A percentile compares a stretch with the other conserved stretches of the same genome.
These are phyloP conservation scores for Microcebus ravelobensis DNA, from an alignment of 2,113 vertebrate species.

Conservation along the genomic window DNA sequence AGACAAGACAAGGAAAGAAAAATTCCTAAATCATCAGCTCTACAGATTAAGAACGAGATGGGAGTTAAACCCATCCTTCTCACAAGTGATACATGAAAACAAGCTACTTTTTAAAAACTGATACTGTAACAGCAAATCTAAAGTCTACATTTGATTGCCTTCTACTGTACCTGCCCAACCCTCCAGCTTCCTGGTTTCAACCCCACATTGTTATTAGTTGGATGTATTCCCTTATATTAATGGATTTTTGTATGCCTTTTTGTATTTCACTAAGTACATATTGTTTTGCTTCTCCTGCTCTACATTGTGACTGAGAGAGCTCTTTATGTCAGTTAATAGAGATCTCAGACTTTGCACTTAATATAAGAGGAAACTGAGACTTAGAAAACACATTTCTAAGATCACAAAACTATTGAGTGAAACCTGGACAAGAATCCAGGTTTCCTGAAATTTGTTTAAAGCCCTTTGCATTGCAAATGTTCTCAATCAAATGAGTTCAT, in stretches of 20 bases:
- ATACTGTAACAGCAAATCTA: neutral
- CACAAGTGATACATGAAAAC: neutral
- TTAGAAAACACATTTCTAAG: neutral
- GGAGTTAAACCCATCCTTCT: neutral
- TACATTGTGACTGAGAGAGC: neutral
- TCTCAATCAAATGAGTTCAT: neutral
- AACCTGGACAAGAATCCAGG: neutral
- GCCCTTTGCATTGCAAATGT: neutral
- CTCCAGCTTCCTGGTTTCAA: neutral
- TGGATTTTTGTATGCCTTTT: neutral
- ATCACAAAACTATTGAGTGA: neutral
- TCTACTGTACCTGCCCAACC: neutral
- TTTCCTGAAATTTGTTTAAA: neutral
- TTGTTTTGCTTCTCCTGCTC: neutral
- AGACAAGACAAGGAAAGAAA: neutral
- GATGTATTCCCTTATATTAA: neutral
- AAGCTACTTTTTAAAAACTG: neutral
- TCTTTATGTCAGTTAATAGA: neutral
- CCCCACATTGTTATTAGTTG: neutral
- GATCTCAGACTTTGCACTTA: neutral
- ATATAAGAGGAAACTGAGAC: neutral
- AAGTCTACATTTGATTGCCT: neutral
- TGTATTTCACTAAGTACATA: neutral
- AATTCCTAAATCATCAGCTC: neutral
- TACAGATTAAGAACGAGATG: neutral